Base-by-base conservation (phyloP, 2,888 invertebrate genomes). In the Syrista parreyssii region DNA sequence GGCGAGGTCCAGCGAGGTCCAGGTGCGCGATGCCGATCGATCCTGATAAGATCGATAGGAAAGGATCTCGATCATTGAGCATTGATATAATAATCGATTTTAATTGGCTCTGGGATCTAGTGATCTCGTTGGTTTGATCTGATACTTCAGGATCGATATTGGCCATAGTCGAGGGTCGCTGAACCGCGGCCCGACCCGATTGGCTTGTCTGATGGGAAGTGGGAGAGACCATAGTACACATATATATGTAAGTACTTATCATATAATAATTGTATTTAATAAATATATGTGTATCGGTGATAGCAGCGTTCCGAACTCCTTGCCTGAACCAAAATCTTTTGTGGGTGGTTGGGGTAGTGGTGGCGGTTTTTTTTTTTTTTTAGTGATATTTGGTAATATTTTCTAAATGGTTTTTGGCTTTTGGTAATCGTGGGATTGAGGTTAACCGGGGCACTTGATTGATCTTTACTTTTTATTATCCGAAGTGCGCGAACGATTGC, bases 221-320 rank as follows among this genome's bases (percentile, higher is more conserved):
- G 91, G 91, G 91, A 91, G 91, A 91, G 91, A 91, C 91, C 91
- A 91, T 91, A 91, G 91, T 91, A 91, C 90, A 91, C 91, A 91
- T 91, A 89, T 90, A 87, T 86, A 91, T 88, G 88, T 90, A 89
- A 89, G 87, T 90, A 90, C 88, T 91, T 90, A 90, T 91, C 88
- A 89, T 89, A 87, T 91, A 89, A 88, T 90, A 90, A 89, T 90
- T 89, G 89, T 88, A 89, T 89, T 89, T 90, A 88, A 89, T 88
- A 85, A 87, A 88, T 90, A 88, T 88, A 90, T 87, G 85, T 85
- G 86, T 87, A 88, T 89, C 88, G 87, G 86, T 88, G 86, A 71
- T 88, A 89, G 87, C 87, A 91, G 91, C 91, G 91, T 91, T 91
- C 91, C 91, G 91, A 91, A 91, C 91, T 91, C 91, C 89, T 90